phyloP scores from a whole-genome alignment of 2,113 vertebrate species.

The Drymodes brunneopygia region DNA sequence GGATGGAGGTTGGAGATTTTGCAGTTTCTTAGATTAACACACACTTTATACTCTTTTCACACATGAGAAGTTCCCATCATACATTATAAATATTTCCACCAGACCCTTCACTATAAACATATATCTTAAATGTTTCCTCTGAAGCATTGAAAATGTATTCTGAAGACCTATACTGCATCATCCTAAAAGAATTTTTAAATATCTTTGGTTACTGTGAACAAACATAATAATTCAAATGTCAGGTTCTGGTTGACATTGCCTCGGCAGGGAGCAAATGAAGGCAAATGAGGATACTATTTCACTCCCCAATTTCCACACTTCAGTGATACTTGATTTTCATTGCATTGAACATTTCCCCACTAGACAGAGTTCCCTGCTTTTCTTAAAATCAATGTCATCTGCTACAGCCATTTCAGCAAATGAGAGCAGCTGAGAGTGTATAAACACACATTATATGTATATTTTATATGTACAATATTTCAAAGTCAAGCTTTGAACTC shows the following conservation, averaged over 20 bases:
- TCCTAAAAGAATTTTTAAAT: background rate
- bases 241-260: background rate
- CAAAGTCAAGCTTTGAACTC: background rate
- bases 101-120: background rate
- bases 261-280: background rate
- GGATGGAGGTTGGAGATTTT: background rate
- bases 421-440: background rate
- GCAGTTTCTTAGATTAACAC: background rate
- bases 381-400: background rate
- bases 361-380: background rate
- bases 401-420: background rate
- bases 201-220: background rate
- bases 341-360: background rate
- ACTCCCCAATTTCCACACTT: background rate
- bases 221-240: background rate
- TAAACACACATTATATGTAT: background rate
- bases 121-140: background rate
- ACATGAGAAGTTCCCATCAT: background rate
- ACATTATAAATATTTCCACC: background rate
- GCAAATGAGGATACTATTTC: background rate
- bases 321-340: background rate
- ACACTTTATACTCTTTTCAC: background rate
- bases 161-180: background rate
- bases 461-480: background rate
- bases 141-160: background rate